A percentile compares a stretch with the other conserved stretches of the same genome.
Conservation (phyloP, 2,113 vertebrate species). For the Neolamprologus modestus region DNA sequence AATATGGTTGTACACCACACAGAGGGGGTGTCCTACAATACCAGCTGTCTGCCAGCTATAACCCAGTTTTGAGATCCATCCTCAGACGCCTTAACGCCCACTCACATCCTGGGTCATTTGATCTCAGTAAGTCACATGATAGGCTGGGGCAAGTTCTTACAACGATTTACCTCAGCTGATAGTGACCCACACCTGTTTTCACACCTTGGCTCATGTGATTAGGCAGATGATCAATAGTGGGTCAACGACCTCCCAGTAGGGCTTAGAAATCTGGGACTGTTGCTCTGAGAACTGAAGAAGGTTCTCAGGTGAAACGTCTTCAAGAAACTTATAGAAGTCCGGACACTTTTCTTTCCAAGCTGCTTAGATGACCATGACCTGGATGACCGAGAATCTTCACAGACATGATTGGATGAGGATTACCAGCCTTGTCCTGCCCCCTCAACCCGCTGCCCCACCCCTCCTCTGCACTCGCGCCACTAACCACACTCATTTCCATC, state of each 20-base stretch:
- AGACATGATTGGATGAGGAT: neutral
- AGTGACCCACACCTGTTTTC: neutral
- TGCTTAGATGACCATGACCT: neutral
- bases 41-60: neutral
- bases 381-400: neutral
- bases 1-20: neutral
- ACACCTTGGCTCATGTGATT: neutral
- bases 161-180: neutral
- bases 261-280: neutral
- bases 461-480: neutral
- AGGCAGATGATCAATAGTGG: neutral
- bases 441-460: neutral
- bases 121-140: neutral
- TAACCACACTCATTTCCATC: neutral
- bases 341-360: neutral
- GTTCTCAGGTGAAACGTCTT: neutral
- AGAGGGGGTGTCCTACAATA: rapidly evolving
- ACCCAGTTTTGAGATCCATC: neutral
- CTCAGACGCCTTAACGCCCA: neutral
- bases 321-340: neutral
- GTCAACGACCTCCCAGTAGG: neutral
- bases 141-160: neutral
- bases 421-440: neutral
- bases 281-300: neutral
- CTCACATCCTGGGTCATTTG: neutral